Evolutionary conservation across 2,113 vertebrate genomes (phyloP).

Genomic region (Syrmaticus mikado): DNA sequence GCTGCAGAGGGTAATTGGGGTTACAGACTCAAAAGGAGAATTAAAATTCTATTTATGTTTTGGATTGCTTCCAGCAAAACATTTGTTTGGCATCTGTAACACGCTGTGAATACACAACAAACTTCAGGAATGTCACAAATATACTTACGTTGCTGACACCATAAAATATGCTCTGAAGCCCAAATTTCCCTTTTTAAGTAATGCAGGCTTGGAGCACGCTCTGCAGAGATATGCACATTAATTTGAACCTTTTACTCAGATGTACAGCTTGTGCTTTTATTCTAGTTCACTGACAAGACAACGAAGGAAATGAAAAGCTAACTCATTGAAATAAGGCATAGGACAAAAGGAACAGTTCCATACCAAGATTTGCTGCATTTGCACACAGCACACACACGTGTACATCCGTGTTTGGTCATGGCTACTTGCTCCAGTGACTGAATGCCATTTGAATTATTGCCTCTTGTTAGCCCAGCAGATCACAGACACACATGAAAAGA

Average conservation of each 20-base stretch:
- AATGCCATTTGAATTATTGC: neutral
- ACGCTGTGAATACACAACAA: neutral
- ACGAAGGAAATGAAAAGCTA: neutral
- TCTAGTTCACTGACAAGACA: neutral
- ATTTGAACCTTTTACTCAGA: neutral
- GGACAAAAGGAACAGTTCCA: neutral
- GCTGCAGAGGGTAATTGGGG: constrained; percentile 52
- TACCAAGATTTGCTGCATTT: neutral
- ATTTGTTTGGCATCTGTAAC: neutral
- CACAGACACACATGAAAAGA: neutral
- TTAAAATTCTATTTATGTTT: constrained; percentile 46
- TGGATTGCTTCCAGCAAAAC: constrained; percentile 37
- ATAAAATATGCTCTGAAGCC: neutral
- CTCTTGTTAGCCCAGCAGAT: neutral
- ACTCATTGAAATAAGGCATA: neutral
- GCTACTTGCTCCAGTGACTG: too few species aligned
- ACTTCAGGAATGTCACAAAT: constrained; percentile 23
- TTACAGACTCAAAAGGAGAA: constrained; percentile 51
- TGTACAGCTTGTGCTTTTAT: neutral
- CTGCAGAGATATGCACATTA: neutral
- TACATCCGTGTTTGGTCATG: neutral
- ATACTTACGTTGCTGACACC: constrained; percentile 4
- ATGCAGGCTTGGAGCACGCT: neutral
- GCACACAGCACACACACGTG: neutral
- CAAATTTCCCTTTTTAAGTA: neutral